phyloP scores from a whole-genome alignment of 2,888 invertebrate genomes.

The Xanthia togata region DNA sequence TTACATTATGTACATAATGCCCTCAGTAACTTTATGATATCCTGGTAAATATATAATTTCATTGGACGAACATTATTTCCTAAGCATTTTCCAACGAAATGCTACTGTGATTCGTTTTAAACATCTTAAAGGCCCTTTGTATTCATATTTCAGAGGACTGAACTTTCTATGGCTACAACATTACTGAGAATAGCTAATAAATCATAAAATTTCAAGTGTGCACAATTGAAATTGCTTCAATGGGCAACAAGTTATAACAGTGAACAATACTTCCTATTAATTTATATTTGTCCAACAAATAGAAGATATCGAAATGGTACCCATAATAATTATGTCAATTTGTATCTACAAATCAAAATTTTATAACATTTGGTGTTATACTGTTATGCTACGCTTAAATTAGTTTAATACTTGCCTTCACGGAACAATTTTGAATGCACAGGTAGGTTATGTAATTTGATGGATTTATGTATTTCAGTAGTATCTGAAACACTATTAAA shows the following conservation, averaged over 20 bases:
- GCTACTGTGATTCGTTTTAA: constrained; percentile 48
- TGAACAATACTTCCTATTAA: constrained; percentile 51
- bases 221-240: constrained; percentile 60
- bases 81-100: constrained; percentile 32
- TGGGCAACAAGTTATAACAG: constrained; percentile 44
- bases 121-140: constrained; percentile 55
- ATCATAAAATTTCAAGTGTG: constrained; percentile 60
- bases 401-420: constrained; percentile 7
- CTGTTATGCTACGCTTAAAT: constrained; percentile 26
- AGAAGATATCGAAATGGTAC: constrained; percentile 42
- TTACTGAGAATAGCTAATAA: constrained; percentile 58
- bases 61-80: constrained; percentile 30
- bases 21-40: constrained; percentile 34
- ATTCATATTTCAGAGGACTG: constrained; percentile 53
- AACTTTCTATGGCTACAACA: constrained; percentile 55
- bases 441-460: constrained; percentile 14
- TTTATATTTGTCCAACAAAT: constrained; percentile 51
- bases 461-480: constrained; percentile 17
- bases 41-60: constrained; percentile 27
- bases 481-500: background rate
- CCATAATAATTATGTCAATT: constrained; percentile 10
- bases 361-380: constrained; percentile 11
- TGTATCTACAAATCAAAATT: constrained; percentile 33
- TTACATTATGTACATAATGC: constrained; percentile 18
- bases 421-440: constrained; percentile 10